Evolutionary conservation across 2,797 vertebrate species (phyloP), one percentile per base, ranked within the genome.

Genomic region (Coregonus sp.): DNA sequence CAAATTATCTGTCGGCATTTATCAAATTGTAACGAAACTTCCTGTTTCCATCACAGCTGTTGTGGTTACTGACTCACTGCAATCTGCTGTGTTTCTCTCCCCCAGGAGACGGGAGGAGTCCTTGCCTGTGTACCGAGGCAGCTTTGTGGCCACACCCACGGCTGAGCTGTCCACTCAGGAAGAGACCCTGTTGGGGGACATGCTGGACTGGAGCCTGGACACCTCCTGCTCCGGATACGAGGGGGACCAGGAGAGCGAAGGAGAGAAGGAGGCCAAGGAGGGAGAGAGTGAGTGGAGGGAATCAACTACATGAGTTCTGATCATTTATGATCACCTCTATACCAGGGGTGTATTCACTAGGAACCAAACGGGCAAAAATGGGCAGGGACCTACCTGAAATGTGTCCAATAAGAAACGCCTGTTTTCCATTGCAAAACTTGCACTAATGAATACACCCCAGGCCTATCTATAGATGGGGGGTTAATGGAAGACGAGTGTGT

Each of bases 141-240:
- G 96, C 86, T 96, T 98, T 51, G 94, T 97, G 77, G 96, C 96
- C 83, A 99, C 98, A 0, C 98, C 98, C 75, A 99, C 96, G 0
- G 95, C 96, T 0, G 98, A 99, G 87, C 93, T 99, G 56, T 99
- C 97, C 82, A 97, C 93, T 85, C 97, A 97, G 85, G 98, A 99
- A 82, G 97, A 99, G 88, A 96, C 91, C 0, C 92, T 99, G 74
- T 91, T 99, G 40, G 97, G 94, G 0, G 95, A 97, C 89, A 97
- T 99, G 82, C 89, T 99, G 20, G 98, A 99, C 89, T 98, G 96
- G 98, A 99, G 97, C 88, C 94, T 99, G 81, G 96, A 98, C 85
- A 89, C 93, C 37, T 95, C 96, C 80, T 96, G 94, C 77, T 97
- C 98, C 0, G 98, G 97, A 70, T 99, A 99, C 1, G 98, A 99